Conservation (phyloP, 2,888 invertebrate genomes). For the Opisthograptis luteolata region DNA sequence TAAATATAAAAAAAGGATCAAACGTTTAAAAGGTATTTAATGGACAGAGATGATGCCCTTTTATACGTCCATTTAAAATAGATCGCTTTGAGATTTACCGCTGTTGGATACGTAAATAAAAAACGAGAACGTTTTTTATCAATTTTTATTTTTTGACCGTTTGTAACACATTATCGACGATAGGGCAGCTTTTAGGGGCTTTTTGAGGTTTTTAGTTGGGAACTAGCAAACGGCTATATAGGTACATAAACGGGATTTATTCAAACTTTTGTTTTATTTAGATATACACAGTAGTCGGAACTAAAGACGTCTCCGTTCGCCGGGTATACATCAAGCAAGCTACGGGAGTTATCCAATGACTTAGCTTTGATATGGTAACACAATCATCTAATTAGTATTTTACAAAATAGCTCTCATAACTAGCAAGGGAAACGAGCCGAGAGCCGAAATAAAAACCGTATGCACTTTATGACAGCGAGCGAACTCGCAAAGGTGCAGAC, state of each 20-base stretch:
- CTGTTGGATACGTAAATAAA: constrained; percentile 68
- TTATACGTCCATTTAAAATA: constrained; percentile 81
- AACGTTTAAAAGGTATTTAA: constrained; percentile 84
- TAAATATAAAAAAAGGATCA: constrained; percentile 83
- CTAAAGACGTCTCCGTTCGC: too few species aligned
- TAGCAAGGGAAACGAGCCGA: constrained; percentile 16
- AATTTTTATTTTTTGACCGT: constrained; percentile 68
- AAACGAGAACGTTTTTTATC: constrained; percentile 62
- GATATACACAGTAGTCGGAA: too few species aligned
- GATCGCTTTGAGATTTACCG: constrained; percentile 77
- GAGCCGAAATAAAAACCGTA: constrained; percentile 20
- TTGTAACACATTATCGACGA: constrained; percentile 62
- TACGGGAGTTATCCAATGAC: too few species aligned
- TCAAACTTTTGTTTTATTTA: too few species aligned
- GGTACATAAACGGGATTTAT: too few species aligned
- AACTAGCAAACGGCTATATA: not conserved
- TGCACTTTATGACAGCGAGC: constrained; percentile 32
- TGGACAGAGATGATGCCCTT: constrained; percentile 80
- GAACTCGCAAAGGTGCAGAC: constrained; percentile 24
- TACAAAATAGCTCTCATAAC: too few species aligned
- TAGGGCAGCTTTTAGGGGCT: constrained; percentile 28
- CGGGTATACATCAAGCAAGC: too few species aligned
- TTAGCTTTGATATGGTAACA: too few species aligned
- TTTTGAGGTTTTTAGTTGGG: constrained; percentile 28
- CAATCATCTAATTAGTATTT: too few species aligned